phyloP scores from a whole-genome alignment of 2,797 vertebrate genomes.

The Aulostomus chinensis region DNA sequence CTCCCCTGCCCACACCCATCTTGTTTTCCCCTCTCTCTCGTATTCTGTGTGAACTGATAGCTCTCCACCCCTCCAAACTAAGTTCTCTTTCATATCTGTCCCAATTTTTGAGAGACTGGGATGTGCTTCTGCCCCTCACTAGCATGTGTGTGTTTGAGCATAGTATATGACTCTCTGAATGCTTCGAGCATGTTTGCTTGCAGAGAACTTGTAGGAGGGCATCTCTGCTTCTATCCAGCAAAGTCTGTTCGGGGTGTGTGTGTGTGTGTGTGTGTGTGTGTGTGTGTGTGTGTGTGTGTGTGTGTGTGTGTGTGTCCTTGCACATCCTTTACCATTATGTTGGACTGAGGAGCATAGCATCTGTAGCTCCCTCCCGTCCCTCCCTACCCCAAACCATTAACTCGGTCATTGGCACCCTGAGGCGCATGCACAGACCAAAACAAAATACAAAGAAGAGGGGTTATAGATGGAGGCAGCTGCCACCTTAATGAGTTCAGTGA shows the following conservation, averaged over 20 bases:
- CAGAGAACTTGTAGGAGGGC: constrained; percentile 33
- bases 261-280: constrained; percentile 2
- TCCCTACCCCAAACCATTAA: constrained; percentile 62
- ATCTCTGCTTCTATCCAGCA: constrained; percentile 3
- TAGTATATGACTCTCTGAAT: constrained; percentile 16
- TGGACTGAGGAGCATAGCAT: constrained; percentile 63
- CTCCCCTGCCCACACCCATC: constrained; percentile 26
- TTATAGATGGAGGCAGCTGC: constrained; percentile 73
- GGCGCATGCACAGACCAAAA: constrained; percentile 59
- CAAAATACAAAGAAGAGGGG: constrained; percentile 46
- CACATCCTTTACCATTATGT: constrained; percentile 16
- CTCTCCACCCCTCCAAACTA: constrained; percentile 39
- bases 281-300: constrained; percentile 35
- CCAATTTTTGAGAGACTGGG: constrained; percentile 62
- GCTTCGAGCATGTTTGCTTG: constrained; percentile 31
- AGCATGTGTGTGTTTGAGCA: constrained; percentile 40
- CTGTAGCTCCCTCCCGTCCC: constrained; percentile 39
- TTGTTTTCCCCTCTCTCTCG: constrained; percentile 29
- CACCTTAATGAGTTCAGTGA: constrained; percentile 61
- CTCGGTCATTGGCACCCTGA: constrained; percentile 68
- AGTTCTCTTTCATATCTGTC: constrained; percentile 59
- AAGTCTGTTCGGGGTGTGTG: constrained; percentile 44
- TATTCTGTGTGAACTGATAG: constrained; percentile 58
- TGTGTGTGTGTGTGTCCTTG: constrained; percentile 36
- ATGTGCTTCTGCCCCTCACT: constrained; percentile 53